Evolutionary conservation across 2,797 vertebrate species (phyloP).

Genomic region (Scolopax rusticola): DNA sequence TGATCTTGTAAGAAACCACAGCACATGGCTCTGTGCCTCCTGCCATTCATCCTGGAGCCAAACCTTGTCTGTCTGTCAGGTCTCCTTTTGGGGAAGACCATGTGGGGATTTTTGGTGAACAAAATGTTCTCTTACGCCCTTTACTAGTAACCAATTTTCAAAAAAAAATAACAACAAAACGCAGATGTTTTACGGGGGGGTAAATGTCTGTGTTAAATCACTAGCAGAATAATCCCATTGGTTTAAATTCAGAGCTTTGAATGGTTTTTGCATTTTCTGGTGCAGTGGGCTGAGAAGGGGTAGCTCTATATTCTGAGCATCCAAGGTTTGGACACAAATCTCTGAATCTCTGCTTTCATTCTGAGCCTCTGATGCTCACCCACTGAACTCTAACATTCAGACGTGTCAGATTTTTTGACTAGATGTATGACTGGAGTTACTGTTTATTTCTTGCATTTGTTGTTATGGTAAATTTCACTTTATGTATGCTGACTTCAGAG

Average conservation of each 20-base stretch:
- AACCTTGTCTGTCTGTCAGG: not conserved
- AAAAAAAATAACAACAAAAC: not conserved
- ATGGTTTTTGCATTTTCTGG: not conserved
- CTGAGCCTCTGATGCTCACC: not conserved
- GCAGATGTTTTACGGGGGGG: not conserved
- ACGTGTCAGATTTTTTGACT: not conserved
- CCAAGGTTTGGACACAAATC: not conserved
- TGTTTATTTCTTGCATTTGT: not conserved
- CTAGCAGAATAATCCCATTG: not conserved
- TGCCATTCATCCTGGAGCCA: not conserved
- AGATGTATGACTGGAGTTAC: not conserved
- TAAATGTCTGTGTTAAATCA: not conserved
- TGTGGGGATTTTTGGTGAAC: not conserved
- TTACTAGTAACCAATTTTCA: not conserved
- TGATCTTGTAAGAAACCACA: not conserved
- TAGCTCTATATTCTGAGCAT: not conserved
- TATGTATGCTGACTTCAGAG: not conserved
- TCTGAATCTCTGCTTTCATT: not conserved
- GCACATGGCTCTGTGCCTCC: not conserved
- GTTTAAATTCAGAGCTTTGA: not conserved
- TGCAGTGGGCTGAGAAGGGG: not conserved
- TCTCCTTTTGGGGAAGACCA: accelerated
- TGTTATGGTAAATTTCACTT: not conserved
- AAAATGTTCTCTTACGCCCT: not conserved
- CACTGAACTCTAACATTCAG: not conserved